Conservation (phyloP, 2,113 vertebrate genomes). For the Aythya baeri region DNA sequence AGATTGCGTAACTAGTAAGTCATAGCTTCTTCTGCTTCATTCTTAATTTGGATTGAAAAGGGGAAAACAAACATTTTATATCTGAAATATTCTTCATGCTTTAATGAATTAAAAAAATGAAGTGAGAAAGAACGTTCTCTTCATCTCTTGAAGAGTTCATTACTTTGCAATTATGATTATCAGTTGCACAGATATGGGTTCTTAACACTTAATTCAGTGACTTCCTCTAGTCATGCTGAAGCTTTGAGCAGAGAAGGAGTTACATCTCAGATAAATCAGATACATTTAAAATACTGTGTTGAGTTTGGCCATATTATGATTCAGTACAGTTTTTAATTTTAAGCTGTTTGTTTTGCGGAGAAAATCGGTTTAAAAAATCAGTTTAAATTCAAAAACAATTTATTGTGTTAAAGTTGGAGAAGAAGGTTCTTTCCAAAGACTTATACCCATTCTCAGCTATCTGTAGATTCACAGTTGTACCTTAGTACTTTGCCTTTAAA, state of each 20-base stretch:
- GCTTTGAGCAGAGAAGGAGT: not conserved
- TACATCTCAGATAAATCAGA: not conserved
- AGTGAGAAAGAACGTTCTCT: fast-evolving
- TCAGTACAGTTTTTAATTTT: not conserved
- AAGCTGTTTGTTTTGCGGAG: not conserved
- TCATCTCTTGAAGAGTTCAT: not conserved
- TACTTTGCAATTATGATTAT: not conserved
- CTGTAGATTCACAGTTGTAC: not conserved
- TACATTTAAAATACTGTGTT: not conserved
- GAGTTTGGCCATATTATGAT: not conserved
- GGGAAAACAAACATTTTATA: not conserved
- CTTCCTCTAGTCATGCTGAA: not conserved
- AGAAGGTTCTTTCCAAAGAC: not conserved
- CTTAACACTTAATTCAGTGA: not conserved
- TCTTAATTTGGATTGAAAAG: not conserved
- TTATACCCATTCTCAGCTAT: not conserved
- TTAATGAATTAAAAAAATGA: not conserved
- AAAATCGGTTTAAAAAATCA: not conserved
- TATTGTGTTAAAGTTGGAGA: not conserved
- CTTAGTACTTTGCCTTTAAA: not conserved
- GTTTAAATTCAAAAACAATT: not conserved
- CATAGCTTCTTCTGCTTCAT: not conserved
- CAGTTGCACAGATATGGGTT: not conserved
- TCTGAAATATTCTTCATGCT: not conserved
- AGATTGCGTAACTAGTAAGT: not conserved